phyloP scores from a whole-genome alignment of 2,888 invertebrate genomes.

The Julus scandinavius region DNA sequence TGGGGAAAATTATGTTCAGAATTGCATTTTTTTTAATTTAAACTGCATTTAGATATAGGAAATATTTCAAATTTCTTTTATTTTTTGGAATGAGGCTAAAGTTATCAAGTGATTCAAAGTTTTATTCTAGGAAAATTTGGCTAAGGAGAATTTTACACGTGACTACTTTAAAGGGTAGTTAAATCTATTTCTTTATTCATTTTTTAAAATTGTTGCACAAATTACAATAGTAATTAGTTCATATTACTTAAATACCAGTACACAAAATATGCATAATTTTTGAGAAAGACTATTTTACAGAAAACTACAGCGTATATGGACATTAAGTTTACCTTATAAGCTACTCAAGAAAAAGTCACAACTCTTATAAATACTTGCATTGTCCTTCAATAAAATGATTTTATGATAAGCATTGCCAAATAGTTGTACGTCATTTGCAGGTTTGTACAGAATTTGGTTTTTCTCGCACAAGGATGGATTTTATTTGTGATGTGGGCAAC shows the following conservation, averaged over 20 bases:
- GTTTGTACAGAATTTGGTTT: too few relatives aligned
- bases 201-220: background rate
- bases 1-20: background rate
- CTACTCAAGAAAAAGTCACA: background rate
- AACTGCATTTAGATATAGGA: background rate
- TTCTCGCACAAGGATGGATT: too few relatives aligned
- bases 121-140: background rate
- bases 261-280: background rate
- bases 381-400: slow-evolving; percentile 26
- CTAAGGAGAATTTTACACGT: background rate
- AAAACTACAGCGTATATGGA: background rate
- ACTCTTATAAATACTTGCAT: background rate
- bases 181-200: background rate
- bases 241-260: background rate
- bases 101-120: background rate
- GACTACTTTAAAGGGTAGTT: background rate
- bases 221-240: background rate
- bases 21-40: background rate
- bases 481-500: too few relatives aligned
- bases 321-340: background rate
- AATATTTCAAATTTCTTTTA: slow-evolving; percentile 6
- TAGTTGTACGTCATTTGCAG: too few relatives aligned
- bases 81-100: background rate
- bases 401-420: background rate
- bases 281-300: background rate